Evolutionary conservation across 2,113 vertebrate species (phyloP).

Genomic region (Sterna hirundo): DNA sequence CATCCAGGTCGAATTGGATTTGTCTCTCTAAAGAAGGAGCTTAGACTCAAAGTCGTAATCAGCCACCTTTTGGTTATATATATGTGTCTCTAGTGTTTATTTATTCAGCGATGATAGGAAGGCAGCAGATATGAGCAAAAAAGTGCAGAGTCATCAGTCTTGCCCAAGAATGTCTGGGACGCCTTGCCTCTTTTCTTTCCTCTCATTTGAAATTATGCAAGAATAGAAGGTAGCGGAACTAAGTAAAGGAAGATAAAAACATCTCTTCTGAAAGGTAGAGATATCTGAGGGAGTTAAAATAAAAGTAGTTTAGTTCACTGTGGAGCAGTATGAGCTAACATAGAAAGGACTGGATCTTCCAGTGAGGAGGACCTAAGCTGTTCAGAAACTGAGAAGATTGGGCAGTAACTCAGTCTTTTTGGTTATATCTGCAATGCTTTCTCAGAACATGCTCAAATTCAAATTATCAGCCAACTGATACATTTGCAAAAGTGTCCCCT

Average conservation of each 20-base stretch:
- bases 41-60: not conserved
- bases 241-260: not conserved
- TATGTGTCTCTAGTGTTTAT: not conserved
- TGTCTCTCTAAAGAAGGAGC: not conserved
- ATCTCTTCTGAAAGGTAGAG: not conserved
- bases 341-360: not conserved
- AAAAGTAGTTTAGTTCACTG: not conserved
- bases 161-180: not conserved
- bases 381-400: not conserved
- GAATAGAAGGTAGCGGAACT: not conserved
- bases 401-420: not conserved
- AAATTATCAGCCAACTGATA: not conserved
- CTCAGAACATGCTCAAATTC: not conserved
- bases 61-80: not conserved
- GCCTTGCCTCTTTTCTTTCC: not conserved
- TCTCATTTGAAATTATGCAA: not conserved
- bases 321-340: not conserved
- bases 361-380: not conserved
- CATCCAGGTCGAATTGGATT: not conserved
- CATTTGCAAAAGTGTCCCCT: not conserved
- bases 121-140: not conserved
- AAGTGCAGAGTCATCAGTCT: not conserved
- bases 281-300: not conserved
- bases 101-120: not conserved
- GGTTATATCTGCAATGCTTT: not conserved